A percentile compares a stretch with the other conserved stretches of the same genome.
Conservation (phyloP, 2,888 invertebrate genomes). For the Leptarthrus brevirostris region DNA sequence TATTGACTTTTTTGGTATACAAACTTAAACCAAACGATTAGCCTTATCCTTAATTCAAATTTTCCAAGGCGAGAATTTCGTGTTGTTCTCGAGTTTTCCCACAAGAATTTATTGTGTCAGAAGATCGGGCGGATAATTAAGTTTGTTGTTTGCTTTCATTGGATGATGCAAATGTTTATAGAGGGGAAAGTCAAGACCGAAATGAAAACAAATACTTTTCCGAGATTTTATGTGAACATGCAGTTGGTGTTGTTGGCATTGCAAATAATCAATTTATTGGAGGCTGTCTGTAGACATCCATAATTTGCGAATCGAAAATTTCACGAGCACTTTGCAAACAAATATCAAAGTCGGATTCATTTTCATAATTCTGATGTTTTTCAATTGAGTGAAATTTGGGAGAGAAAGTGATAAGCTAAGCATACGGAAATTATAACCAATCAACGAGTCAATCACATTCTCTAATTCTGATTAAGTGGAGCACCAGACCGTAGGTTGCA, state of each 20-base stretch:
- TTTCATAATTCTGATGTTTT: too few relatives aligned
- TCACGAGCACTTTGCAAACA: too few relatives aligned
- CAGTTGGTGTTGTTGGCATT: slow-evolving; percentile 16
- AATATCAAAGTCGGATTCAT: too few relatives aligned
- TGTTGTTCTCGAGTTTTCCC: neutral
- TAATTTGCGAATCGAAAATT: too few relatives aligned
- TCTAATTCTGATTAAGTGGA: too few relatives aligned
- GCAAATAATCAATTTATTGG: slow-evolving; percentile 16
- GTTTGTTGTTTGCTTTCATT: slow-evolving; percentile 41
- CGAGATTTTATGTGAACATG: slow-evolving; percentile 21
- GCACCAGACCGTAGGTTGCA: too few relatives aligned
- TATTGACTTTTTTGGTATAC: too few relatives aligned
- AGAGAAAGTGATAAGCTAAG: too few relatives aligned
- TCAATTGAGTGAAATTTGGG: too few relatives aligned
- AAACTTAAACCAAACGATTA: neutral
- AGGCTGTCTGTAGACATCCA: slow-evolving; percentile 6
- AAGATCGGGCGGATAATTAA: slow-evolving; percentile 30
- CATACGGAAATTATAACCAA: too few relatives aligned
- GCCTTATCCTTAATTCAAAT: neutral
- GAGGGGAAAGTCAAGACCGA: slow-evolving; percentile 13
- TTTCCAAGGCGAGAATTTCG: neutral
- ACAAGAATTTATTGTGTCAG: slow-evolving; percentile 20
- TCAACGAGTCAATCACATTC: too few relatives aligned
- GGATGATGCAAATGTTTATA: slow-evolving; percentile 25
- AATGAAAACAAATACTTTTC: slow-evolving; percentile 23